Evolutionary conservation across 2,888 invertebrate species (phyloP).

Genomic region (Tenthredo mesomela): DNA sequence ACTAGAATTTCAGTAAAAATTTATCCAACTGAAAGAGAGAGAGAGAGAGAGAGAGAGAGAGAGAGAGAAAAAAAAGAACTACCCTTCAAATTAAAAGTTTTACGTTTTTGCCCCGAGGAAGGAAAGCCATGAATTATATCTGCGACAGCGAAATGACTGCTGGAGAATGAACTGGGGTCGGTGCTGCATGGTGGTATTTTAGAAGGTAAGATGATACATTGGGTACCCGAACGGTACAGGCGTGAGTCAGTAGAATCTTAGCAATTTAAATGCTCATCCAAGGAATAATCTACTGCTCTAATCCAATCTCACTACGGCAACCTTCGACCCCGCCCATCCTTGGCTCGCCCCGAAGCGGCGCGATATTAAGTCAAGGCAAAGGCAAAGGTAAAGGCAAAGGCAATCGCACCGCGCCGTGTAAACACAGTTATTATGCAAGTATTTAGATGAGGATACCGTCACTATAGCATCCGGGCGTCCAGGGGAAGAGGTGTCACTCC

Average conservation of each 20-base stretch:
- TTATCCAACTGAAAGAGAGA: not conserved
- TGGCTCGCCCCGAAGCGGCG: conserved; percentile 61
- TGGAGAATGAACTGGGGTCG: not conserved
- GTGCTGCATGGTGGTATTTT: conserved; percentile 17
- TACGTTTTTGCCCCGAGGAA: not conserved
- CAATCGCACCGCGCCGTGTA: conserved; percentile 54
- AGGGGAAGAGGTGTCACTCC: conserved; percentile 36
- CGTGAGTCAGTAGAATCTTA: conserved; percentile 58
- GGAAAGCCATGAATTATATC: not conserved
- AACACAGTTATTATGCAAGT: conserved; percentile 54
- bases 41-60: not conserved
- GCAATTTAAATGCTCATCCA: conserved; percentile 63
- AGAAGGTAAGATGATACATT: conserved; percentile 22
- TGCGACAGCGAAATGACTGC: not conserved
- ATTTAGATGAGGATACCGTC: conserved; percentile 54
- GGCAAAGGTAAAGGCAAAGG: conserved; percentile 49
- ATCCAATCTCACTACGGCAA: conserved; percentile 66
- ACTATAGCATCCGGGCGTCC: conserved; percentile 27
- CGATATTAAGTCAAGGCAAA: conserved; percentile 65
- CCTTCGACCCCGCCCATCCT: conserved; percentile 64
- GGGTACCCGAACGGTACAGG: conserved; percentile 35
- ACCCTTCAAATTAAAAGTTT: not conserved
- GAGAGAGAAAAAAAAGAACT: not conserved
- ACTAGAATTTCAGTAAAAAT: not conserved
- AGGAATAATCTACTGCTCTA: conserved; percentile 65